Evolutionary conservation across 2,113 vertebrate species (phyloP).

Genomic region (Chionodraco myersi): DNA sequence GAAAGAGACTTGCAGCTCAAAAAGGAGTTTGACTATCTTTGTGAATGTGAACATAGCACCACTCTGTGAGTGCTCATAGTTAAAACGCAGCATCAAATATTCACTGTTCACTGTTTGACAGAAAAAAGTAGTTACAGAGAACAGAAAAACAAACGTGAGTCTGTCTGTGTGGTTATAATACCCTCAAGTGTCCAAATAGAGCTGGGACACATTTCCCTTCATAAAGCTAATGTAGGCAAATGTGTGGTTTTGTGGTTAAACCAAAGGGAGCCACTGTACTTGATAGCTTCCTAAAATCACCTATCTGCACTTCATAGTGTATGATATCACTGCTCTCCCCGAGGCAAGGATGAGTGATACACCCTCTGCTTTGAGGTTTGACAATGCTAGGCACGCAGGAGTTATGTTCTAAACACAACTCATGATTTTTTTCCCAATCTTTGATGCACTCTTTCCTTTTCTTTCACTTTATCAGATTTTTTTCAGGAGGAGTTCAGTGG

Average conservation of each 20-base stretch:
- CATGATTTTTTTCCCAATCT: not conserved
- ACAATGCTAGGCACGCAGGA: constrained; percentile 64
- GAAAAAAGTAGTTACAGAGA: constrained; percentile 31
- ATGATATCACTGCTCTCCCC: constrained; percentile 36
- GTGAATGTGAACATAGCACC: constrained; percentile 31
- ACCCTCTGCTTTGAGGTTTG: constrained; percentile 49
- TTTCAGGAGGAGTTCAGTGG: constrained; percentile 41
- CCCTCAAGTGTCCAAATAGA: constrained; percentile 21
- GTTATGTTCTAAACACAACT: constrained; percentile 40
- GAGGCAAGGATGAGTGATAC: constrained; percentile 59
- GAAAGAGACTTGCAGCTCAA: constrained; percentile 34
- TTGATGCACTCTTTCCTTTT: constrained; percentile 26
- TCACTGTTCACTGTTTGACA: constrained; percentile 11
- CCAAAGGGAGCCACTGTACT: constrained; percentile 36
- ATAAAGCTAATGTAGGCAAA: constrained; percentile 43
- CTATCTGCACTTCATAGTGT: constrained; percentile 41
- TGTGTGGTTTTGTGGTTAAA: constrained; percentile 67
- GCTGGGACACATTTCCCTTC: constrained; percentile 30
- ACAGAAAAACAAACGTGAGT: constrained; percentile 15
- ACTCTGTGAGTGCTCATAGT: constrained; percentile 31
- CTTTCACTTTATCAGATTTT: constrained; percentile 29
- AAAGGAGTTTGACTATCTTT: constrained; percentile 45
- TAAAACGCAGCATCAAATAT: constrained; percentile 26
- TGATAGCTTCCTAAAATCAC: constrained; percentile 50
- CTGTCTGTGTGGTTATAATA: constrained; percentile 25